These are phyloP conservation scores for Drosophila paracracens DNA, from an alignment of 2,888 invertebrate species.

Conservation along the genomic window DNA sequence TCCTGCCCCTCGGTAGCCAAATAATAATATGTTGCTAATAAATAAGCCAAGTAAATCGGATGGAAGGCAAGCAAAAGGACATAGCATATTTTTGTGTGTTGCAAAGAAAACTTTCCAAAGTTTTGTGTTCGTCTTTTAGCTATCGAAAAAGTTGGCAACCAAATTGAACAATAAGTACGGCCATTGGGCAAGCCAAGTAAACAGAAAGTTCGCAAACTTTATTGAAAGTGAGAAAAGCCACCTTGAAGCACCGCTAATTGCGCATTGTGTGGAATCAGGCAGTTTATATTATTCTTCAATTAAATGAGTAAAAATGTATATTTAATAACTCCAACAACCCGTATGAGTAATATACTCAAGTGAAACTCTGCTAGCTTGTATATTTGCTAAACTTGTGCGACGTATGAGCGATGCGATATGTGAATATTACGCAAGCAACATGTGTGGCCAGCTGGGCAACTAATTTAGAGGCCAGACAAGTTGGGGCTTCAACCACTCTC, in stretches of 20 bases:
- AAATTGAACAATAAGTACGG: conserved; percentile 54
- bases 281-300: conserved; percentile 4
- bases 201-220: conserved; percentile 49
- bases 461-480: conserved; percentile 44
- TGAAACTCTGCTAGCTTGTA: not conserved
- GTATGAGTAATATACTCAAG: conserved; percentile 1
- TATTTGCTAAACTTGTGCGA: conserved; percentile 1
- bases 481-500: conserved; percentile 5
- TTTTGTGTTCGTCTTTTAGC: conserved; percentile 26
- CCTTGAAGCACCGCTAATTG: conserved; percentile 32
- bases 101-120: conserved; percentile 57
- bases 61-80: conserved; percentile 33
- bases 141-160: conserved; percentile 58
- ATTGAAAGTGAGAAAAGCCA: conserved; percentile 25
- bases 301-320: conserved; percentile 4
- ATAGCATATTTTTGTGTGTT: conserved; percentile 45
- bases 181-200: conserved; percentile 40
- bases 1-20: conserved; percentile 31
- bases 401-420: conserved; percentile 27
- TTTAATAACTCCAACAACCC: conserved; percentile 4
- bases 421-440: conserved; percentile 35
- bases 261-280: conserved; percentile 33
- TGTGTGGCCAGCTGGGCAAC: conserved; percentile 31
- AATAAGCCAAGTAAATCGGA: conserved; percentile 56
- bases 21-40: conserved; percentile 79